phyloP scores from a whole-genome alignment of 2,888 invertebrate genomes.

The Tenodera sinensis region DNA sequence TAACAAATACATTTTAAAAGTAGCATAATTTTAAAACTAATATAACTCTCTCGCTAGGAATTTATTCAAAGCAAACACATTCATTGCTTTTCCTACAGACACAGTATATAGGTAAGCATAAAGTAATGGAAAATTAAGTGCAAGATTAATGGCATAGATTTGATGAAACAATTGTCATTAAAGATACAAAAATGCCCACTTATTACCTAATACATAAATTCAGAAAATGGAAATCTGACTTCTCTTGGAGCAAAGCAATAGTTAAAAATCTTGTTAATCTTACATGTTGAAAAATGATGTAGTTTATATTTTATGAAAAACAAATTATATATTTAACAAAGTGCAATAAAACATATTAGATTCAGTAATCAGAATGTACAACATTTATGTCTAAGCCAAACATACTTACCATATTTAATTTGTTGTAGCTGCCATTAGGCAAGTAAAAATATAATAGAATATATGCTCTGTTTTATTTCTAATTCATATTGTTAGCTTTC shows the following conservation, averaged over 20 bases:
- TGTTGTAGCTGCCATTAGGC: neutral
- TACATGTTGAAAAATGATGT: neutral
- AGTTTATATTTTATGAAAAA: neutral
- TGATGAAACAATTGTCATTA: neutral
- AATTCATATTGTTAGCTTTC: neutral
- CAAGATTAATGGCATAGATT: neutral
- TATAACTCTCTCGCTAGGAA: too few species aligned
- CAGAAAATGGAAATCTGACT: too few species aligned
- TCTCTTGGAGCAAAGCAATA: too few species aligned
- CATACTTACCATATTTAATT: neutral
- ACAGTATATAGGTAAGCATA: neutral
- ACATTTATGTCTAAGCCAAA: neutral
- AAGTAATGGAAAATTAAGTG: neutral
- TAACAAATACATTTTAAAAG: too few species aligned
- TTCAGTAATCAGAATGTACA: neutral
- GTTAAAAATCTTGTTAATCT: neutral
- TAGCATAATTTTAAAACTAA: too few species aligned
- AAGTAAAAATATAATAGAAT: neutral
- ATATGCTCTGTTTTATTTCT: neutral
- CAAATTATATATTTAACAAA: neutral
- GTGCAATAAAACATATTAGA: neutral
- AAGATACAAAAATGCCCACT: neutral
- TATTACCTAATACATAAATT: too few species aligned
- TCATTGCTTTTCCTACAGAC: neutral
- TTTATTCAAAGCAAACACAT: neutral